Evolutionary conservation across 2,888 invertebrate species (phyloP).

Genomic region (Apocheima hispidaria): DNA sequence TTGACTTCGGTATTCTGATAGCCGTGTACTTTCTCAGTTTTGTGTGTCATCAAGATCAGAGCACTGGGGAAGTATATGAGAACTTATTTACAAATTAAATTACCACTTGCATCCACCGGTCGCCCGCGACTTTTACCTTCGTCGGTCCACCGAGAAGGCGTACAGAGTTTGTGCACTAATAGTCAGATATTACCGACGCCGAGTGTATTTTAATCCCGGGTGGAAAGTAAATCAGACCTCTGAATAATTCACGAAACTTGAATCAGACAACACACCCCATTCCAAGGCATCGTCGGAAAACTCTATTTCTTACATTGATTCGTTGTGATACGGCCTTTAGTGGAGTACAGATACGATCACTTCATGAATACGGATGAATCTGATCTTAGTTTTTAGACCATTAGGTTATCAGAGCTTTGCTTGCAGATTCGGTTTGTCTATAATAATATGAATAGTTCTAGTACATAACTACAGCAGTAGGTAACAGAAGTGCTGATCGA

Average conservation of each 20-base stretch:
- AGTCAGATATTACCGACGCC: neutral
- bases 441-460: too few relatives aligned
- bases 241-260: conserved; percentile 47
- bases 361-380: conserved; percentile 21
- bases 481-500: too few relatives aligned
- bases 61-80: too few relatives aligned
- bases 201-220: conserved; percentile 27
- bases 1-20: too few relatives aligned
- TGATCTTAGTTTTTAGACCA: neutral
- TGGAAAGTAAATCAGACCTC: conserved; percentile 44
- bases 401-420: neutral
- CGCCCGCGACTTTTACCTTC: too few relatives aligned
- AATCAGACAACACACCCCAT: conserved; percentile 42
- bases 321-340: conserved; percentile 26
- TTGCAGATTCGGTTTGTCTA: neutral
- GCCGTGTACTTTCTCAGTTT: too few relatives aligned
- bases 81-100: too few relatives aligned
- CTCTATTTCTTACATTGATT: conserved; percentile 35
- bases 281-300: conserved; percentile 36
- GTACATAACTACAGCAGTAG: neutral
- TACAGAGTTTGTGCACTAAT: too few relatives aligned
- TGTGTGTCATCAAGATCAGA: too few relatives aligned
- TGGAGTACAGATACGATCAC: conserved; percentile 21
- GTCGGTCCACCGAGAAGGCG: too few relatives aligned
- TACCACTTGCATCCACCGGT: too few relatives aligned